Base-by-base conservation (phyloP, 2,113 vertebrate genomes). In the Oreocharis arfaki region DNA sequence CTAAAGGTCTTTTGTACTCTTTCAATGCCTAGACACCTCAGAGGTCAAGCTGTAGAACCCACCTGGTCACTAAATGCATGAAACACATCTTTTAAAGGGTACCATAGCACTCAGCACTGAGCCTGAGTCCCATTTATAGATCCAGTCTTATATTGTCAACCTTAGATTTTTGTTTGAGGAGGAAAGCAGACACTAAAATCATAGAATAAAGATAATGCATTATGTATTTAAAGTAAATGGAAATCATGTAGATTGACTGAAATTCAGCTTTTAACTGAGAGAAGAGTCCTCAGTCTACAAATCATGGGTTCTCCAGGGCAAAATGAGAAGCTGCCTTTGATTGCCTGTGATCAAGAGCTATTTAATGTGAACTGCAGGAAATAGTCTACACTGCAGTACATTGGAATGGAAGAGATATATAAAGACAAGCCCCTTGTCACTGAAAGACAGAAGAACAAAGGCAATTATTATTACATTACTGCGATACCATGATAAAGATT, bases 371-470 rank as follows among this genome's bases (percentile, higher is more conserved):
- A 53, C 28, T 79, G n/a, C 28, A 80, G 67, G 57, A 82, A 41
- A 79, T 1, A 83, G 28, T 35, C 41, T 41, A 85, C n/a, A 41
- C 12, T 75, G 47, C 32, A 65, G 50, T 32, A 88, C 13, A 22
- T 1, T 53, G 24, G 84, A 90, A 93, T 42, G 28, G 67, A 76
- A 94, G 55, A 83, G 35, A 52, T 41, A 35, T 9, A n/a, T 33
- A 78, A 78, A 93, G 60, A 87, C 44, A 89, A 90, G 27, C 7
- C 22, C 28, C 8, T 78, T 84, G 46, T 12, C 60, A 77, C 42
- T 76, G 44, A 63, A 94, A 85, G 73, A 84, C 42, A 81, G 93
- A 95, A 95, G 87, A 35, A 47, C 46, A 90, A 87, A 83, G 27
- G 7, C 22, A 75, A 89, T 93, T 93, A 64, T 95, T 75, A 86